These are phyloP conservation scores for Trematomus loennbergii DNA, from an alignment of 2,113 vertebrate genomes.

Conservation along the genomic window DNA sequence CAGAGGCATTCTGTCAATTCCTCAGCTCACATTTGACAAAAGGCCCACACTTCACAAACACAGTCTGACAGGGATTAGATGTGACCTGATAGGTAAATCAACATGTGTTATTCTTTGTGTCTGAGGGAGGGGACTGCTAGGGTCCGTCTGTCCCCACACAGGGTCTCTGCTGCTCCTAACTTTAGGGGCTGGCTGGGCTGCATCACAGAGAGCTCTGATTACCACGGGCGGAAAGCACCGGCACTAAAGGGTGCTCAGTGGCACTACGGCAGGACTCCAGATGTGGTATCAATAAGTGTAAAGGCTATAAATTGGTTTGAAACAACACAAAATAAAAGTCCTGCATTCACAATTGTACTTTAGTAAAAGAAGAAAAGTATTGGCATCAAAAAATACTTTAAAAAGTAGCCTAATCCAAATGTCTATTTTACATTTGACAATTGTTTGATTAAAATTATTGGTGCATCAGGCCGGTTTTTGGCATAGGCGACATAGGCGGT, in stretches of 20 bases:
- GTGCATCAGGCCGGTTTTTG: no score
- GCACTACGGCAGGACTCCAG: conserved; percentile 50
- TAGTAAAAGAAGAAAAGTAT: no score
- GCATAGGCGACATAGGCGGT: no score
- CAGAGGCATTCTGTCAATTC: neutral
- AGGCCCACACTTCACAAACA: neutral
- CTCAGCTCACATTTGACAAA: neutral
- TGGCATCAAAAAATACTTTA: no score
- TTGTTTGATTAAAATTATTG: no score
- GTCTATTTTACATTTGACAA: no score
- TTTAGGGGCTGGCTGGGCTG: conserved; percentile 68
- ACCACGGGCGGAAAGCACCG: conserved; percentile 46
- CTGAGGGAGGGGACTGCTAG: conserved; percentile 73
- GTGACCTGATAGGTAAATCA: conserved; percentile 16
- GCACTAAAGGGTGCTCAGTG: neutral
- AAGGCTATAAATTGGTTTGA: no score
- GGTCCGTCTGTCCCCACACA: conserved; percentile 82
- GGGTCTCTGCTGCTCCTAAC: conserved; percentile 71
- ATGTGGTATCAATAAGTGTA: conserved; percentile 52
- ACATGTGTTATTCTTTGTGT: conserved; percentile 45
- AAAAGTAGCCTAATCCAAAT: no score
- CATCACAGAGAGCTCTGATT: conserved; percentile 68
- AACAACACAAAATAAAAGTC: no score
- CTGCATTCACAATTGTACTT: no score
- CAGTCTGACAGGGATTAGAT: conserved; percentile 4